Percentiles rank a stretch among this genome's conserved stretches.
Evolutionary conservation across 2,113 vertebrate species (phyloP).

Genomic region (Beaufortia kweichowensis): DNA sequence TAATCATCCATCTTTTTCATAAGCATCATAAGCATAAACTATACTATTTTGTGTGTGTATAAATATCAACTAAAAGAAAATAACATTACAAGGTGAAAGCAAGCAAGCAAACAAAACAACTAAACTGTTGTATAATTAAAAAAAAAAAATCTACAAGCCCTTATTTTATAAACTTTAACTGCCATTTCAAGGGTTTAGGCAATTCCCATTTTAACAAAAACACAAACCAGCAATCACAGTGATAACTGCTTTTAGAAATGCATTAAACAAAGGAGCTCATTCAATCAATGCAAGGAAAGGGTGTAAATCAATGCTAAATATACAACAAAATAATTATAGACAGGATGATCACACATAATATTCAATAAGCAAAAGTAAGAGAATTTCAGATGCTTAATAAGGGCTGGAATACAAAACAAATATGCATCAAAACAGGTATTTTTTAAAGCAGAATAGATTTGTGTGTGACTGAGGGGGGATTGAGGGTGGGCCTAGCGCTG

Average conservation of each 20-base stretch:
- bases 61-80: not conserved
- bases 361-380: not conserved
- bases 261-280: constrained; percentile 72
- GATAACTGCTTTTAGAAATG: constrained; percentile 73
- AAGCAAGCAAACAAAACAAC: not conserved
- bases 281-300: constrained; percentile 71
- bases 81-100: not conserved
- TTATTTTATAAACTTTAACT: constrained; percentile 67
- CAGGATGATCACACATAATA: constrained; percentile 3
- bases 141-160: constrained; percentile 50
- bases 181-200: constrained; percentile 65
- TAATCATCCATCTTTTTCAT: no score
- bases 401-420: not conserved
- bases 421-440: not conserved
- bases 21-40: no score
- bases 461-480: not conserved
- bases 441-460: not conserved
- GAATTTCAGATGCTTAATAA: not conserved
- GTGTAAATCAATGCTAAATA: constrained; percentile 51
- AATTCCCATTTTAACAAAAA: constrained; percentile 67
- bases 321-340: constrained; percentile 43
- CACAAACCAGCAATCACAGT: constrained; percentile 71
- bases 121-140: constrained; percentile 53
- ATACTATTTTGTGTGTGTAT: no score
- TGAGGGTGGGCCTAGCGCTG: not conserved